Evolutionary conservation across 2,888 invertebrate genomes (phyloP).

Genomic region (Pinctada fucata): DNA sequence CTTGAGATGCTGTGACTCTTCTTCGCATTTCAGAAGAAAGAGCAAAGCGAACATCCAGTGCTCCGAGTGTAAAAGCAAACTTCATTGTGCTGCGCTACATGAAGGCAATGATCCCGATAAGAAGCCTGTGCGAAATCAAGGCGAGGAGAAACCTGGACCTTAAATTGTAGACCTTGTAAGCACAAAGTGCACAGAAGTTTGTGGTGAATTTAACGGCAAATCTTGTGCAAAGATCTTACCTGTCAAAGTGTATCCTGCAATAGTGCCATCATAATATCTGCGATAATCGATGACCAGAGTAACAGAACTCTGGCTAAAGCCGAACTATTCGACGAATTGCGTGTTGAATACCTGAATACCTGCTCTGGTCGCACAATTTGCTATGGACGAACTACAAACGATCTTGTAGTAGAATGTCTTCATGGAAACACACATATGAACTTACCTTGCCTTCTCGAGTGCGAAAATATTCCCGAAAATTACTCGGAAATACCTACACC

Average conservation of each 20-base stretch:
- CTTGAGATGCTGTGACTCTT: conserved; percentile 27
- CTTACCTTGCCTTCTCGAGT: conserved; percentile 33
- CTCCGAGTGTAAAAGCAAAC: conserved; percentile 34
- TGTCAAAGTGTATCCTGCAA: conserved; percentile 5
- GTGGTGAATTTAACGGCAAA: conserved; percentile 22
- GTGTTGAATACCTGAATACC: conserved; percentile 34
- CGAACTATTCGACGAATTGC: neutral
- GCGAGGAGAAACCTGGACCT: conserved; percentile 7
- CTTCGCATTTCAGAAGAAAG: conserved; percentile 29
- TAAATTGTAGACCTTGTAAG: neutral
- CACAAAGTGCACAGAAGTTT: conserved; percentile 23
- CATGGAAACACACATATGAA: conserved; percentile 19
- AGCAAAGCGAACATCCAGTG: conserved; percentile 35
- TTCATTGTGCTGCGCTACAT: conserved; percentile 34
- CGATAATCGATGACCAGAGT: conserved; percentile 40
- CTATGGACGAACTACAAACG: conserved; percentile 23
- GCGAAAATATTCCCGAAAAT: conserved; percentile 32
- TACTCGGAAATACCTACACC: conserved; percentile 31
- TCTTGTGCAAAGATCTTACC: conserved; percentile 26
- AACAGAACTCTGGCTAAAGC: conserved; percentile 33
- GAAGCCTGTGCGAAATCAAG: neutral
- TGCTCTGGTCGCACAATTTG: conserved; percentile 35
- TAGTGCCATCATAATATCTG: conserved; percentile 16
- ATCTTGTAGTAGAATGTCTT: conserved; percentile 24
- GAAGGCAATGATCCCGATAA: neutral